A percentile compares a stretch with the other conserved stretches of the same genome.
Conservation (phyloP, 2,113 vertebrate genomes). For the Passerina amoena region DNA sequence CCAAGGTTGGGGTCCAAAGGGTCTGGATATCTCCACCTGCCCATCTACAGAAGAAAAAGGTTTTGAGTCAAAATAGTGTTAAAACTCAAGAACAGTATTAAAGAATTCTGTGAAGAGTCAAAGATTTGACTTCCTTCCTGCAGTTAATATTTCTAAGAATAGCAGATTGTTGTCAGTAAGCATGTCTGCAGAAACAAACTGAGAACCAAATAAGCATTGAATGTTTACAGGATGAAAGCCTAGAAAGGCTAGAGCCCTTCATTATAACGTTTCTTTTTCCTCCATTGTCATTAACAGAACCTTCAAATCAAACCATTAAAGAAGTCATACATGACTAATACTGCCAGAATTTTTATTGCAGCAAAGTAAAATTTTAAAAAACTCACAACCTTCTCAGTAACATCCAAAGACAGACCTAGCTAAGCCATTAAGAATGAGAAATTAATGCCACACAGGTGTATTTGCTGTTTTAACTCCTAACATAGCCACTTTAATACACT, state of each 20-base stretch:
- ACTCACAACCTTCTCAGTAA: neutral
- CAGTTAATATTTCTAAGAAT: neutral
- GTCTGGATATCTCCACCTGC: constrained; percentile 77
- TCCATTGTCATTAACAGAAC: neutral
- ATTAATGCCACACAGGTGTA: neutral
- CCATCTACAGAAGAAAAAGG: constrained; percentile 77
- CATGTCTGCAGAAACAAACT: neutral
- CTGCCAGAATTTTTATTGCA: neutral
- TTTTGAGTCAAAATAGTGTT: neutral
- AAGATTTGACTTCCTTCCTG: neutral
- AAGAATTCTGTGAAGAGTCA: neutral
- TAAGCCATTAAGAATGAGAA: neutral
- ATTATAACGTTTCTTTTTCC: neutral
- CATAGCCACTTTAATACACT: neutral
- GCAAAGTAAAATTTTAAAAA: neutral
- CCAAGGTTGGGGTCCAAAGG: constrained; percentile 87
- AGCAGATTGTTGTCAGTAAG: neutral
- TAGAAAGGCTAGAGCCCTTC: neutral
- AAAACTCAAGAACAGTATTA: neutral
- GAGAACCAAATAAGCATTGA: neutral
- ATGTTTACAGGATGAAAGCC: neutral
- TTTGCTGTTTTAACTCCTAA: neutral
- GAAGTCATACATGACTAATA: neutral
- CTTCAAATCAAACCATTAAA: neutral
- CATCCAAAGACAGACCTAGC: neutral